These are phyloP conservation scores for Harpagoxenus sublaevis DNA, from an alignment of 2,888 invertebrate genomes.

Conservation along the genomic window DNA sequence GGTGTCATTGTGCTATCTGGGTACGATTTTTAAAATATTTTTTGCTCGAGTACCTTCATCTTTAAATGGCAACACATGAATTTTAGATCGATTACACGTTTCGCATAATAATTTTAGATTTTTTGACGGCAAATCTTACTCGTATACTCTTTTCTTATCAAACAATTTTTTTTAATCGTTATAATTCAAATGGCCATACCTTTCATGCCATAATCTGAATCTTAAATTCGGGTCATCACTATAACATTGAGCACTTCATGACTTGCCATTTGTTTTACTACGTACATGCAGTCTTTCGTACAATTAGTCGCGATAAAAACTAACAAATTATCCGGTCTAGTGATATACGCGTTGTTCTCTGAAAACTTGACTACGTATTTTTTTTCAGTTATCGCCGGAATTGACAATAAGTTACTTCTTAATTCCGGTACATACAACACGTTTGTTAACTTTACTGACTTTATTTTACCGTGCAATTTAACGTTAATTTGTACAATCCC, in stretches of 20 bases:
- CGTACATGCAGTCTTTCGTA: neutral
- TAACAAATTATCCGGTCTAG: neutral
- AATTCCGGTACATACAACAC: constrained; percentile 27
- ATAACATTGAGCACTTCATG: neutral
- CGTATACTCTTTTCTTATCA: constrained; percentile 11
- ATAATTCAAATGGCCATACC: constrained; percentile 29
- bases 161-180: constrained; percentile 8
- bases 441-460: constrained; percentile 10
- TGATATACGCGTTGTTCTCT: too few relatives aligned
- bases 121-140: neutral
- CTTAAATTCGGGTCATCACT: neutral
- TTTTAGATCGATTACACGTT: constrained; percentile 24
- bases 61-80: constrained; percentile 12
- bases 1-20: too few relatives aligned
- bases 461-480: neutral
- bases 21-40: constrained; percentile 6
- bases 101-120: neutral
- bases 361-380: too few relatives aligned
- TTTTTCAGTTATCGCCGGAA: neutral
- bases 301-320: neutral
- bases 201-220: constrained; percentile 28
- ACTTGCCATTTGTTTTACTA: neutral
- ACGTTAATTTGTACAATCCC: constrained; percentile 9
- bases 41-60: neutral
- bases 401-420: constrained; percentile 27